Base-by-base conservation (phyloP, 2,888 invertebrate species). In the Salpingus planirostris region DNA sequence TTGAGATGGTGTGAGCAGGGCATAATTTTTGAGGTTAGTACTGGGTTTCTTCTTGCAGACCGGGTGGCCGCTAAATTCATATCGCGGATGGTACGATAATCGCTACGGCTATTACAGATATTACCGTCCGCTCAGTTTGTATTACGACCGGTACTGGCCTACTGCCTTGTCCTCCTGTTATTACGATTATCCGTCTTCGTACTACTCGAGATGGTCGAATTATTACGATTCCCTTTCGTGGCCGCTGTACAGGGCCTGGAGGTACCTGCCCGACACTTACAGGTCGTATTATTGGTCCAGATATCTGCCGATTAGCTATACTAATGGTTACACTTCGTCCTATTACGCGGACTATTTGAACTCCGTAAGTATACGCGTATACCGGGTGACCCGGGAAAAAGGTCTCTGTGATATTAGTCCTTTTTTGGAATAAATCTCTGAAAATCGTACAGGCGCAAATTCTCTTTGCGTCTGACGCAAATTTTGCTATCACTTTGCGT, bases 51-150 rank as follows among this genome's bases (percentile, higher is more conserved):
- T n/a, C n/a, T n/a, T n/a, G n/a, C n/a, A n/a, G n/a, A n/a, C n/a
- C n/a, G n/a, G n/a, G n/a, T n/a, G n/a, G n/a, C n/a, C n/a, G n/a
- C 13, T 29, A 13, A 12, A 33, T 15, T 26, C 30, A 13, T 27
- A 29, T 30, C 24, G 23, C 13, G 24, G 26, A 29, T 38, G 38
- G 38, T 33, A 30, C 23, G 4, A 10, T 24, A 22, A 36, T 21
- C 26, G 31, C 28, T 36, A 36, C 31, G 27, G 29, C 31, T 33
- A 33, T 38, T 31, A 38, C 33, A 49, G 44, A 44, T 40, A 44
- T 24, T 53, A 49, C 33, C 44, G 47, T 32, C 55, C 55, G 21
- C 36, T 52, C 11, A 46, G 49, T 41, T 41, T 50, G 24, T 54
- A 55, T 42, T 44, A 47, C 38, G 49, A 55, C 36, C 50, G 52